These are phyloP conservation scores for Drosophila biarmipes DNA, from an alignment of 1,140 invertebrate species.

Conservation along the genomic window DNA sequence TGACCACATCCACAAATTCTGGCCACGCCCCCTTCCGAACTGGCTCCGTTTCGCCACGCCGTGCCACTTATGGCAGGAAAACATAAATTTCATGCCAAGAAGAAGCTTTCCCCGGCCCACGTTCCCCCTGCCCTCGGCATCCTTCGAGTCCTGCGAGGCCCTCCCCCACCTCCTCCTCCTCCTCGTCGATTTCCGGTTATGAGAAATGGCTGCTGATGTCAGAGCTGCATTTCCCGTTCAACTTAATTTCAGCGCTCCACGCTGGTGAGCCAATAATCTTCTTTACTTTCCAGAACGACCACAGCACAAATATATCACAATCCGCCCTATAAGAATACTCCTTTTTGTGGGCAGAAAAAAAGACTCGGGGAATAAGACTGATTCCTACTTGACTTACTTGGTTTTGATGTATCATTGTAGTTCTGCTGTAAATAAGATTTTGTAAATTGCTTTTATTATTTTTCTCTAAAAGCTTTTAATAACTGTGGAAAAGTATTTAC, in stretches of 20 bases:
- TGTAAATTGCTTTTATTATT: background rate
- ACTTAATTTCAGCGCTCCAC: conserved; percentile 51
- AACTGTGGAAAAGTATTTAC: background rate
- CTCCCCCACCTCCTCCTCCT: background rate
- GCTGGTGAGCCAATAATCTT: conserved; percentile 35
- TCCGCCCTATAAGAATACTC: conserved; percentile 1
- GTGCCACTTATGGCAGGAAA: conserved; percentile 77
- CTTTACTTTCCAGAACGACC: conserved; percentile 18
- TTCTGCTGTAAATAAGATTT: background rate
- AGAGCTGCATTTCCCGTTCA: conserved; percentile 59
- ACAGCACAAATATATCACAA: conserved; percentile 13
- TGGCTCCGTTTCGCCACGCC: conserved; percentile 58
- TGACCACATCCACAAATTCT: conserved; percentile 74
- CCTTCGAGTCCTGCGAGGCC: conserved; percentile 3
- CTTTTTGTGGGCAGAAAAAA: conserved; percentile 9
- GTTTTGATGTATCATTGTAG: background rate
- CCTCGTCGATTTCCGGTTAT: conserved; percentile 47
- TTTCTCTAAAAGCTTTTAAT: background rate
- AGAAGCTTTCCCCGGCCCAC: conserved; percentile 38
- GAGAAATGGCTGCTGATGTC: conserved; percentile 68
- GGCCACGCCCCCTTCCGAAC: conserved; percentile 25
- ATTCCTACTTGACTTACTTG: background rate
- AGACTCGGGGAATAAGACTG: background rate
- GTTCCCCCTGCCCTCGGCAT: conserved; percentile 25
- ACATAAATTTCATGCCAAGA: conserved; percentile 78